Conservation (phyloP, 64 coral and sea anemone genomes). For the Astreopora myriophthalma region DNA sequence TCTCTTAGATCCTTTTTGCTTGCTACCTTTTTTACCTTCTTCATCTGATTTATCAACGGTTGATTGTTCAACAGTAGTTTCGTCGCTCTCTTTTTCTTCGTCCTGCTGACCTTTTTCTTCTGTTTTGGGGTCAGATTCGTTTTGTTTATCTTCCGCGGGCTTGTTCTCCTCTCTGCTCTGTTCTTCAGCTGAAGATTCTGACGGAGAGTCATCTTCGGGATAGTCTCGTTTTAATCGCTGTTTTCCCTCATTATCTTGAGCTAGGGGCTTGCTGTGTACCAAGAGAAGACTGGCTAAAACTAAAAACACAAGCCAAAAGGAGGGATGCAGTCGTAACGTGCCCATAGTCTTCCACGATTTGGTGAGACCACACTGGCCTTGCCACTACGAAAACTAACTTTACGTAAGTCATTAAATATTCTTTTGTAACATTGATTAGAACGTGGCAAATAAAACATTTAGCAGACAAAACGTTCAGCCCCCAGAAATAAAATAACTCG, state of each 20-base stretch:
- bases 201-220: slow-evolving; percentile 26
- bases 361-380: slow-evolving; percentile 21
- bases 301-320: slow-evolving; percentile 44
- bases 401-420: slow-evolving; percentile 95
- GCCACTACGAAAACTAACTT: slow-evolving; percentile 18
- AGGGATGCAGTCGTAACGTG: slow-evolving; percentile 67
- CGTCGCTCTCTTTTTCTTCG: neutral
- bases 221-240: slow-evolving; percentile 48
- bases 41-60: neutral
- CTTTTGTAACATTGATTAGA: slow-evolving; percentile 77
- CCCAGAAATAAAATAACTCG: neutral
- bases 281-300: slow-evolving; percentile 34
- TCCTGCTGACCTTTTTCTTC: neutral
- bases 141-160: slow-evolving; percentile 40
- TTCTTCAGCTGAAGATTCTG: slow-evolving; percentile 42
- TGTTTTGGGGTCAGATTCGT: neutral
- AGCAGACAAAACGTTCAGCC: neutral
- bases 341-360: slow-evolving; percentile 73
- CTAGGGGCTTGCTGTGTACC: slow-evolving; percentile 69
- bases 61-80: neutral
- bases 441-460: slow-evolving; percentile 98
- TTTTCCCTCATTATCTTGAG: slow-evolving; percentile 68
- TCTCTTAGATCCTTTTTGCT: slow-evolving; percentile 35
- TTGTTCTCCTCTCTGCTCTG: slow-evolving; percentile 54
- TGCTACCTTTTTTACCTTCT: slow-evolving; percentile 9